Conservation (phyloP, 2,797 vertebrate genomes). For the Hippoglossus hippoglossus region DNA sequence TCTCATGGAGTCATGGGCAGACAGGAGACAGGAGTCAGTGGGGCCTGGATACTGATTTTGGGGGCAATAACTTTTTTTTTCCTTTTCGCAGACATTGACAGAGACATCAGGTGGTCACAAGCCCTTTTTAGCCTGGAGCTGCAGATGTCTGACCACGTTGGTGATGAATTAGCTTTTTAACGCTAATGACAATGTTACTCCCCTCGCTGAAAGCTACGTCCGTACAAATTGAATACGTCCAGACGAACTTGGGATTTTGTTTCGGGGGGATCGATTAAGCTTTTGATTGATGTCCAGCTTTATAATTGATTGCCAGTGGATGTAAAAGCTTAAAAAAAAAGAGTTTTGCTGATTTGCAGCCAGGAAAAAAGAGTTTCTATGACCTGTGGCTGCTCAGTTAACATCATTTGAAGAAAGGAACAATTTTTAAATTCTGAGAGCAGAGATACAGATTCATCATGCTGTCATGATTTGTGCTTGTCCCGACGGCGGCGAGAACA, state of each 20-base stretch:
- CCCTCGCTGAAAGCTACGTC: conserved; percentile 11
- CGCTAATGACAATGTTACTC: conserved; percentile 50
- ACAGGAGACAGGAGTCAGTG: conserved; percentile 45
- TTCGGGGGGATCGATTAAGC: conserved; percentile 9
- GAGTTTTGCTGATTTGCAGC: background rate
- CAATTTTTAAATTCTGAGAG: conserved; percentile 1
- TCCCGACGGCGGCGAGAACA: conserved; percentile 10
- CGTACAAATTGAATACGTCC: conserved; percentile 28
- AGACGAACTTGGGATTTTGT: conserved; percentile 13
- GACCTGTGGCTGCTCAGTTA: conserved; percentile 19
- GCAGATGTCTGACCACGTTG: conserved; percentile 33
- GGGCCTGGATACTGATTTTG: conserved; percentile 44
- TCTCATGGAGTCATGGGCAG: conserved; percentile 66
- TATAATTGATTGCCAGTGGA: conserved; percentile 26
- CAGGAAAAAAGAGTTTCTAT: conserved; percentile 3
- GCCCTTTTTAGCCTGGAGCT: conserved; percentile 35
- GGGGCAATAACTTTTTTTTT: conserved; percentile 39
- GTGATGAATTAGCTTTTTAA: conserved; percentile 64
- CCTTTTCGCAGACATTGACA: conserved; percentile 13
- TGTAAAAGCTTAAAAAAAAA: conserved; percentile 9
- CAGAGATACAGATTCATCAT: conserved; percentile 13
- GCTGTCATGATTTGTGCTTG: conserved; percentile 14
- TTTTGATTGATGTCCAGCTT: conserved; percentile 36
- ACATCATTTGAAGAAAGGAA: conserved; percentile 16
- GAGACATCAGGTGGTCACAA: conserved; percentile 46